These are phyloP conservation scores for Dendronephthya gigantea DNA, from an alignment of 64 coral and sea anemone genomes.

Conservation along the genomic window DNA sequence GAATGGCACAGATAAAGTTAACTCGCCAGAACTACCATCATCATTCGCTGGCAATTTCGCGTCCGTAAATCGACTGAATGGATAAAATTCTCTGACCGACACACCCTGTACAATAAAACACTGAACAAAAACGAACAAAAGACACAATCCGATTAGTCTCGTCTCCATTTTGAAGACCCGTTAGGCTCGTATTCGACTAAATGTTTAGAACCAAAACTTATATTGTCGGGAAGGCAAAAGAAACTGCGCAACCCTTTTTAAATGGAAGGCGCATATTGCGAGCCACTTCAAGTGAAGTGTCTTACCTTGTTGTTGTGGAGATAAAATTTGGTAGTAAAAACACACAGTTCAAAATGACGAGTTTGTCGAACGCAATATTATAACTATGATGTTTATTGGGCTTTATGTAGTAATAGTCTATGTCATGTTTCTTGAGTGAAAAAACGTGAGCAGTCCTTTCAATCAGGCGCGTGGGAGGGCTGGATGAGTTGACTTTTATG, in stretches of 20 bases:
- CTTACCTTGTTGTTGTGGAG: not conserved
- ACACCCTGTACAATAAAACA: not conserved
- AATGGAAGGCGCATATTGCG: not conserved
- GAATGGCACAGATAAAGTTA: conserved; percentile 23
- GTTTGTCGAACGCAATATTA: not conserved
- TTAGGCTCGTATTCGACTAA: not conserved
- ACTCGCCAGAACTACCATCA: conserved; percentile 21
- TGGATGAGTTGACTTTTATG: not conserved
- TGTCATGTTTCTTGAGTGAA: not conserved
- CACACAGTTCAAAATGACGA: not conserved
- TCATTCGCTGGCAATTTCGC: conserved; percentile 12
- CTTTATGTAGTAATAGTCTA: not conserved
- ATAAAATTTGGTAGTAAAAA: not conserved
- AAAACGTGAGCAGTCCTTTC: not conserved
- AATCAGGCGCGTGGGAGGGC: not conserved
- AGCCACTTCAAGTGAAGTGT: not conserved
- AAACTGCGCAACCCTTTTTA: not conserved
- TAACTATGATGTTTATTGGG: not conserved
- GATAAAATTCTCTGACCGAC: conserved; percentile 17
- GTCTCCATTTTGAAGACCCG: not conserved
- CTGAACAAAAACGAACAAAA: not conserved
- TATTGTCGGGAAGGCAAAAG: not conserved
- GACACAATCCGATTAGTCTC: not conserved
- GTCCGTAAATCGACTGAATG: conserved; percentile 15
- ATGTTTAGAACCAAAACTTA: not conserved